These are phyloP conservation scores for Rhinogobius similis DNA, from an alignment of 2,113 vertebrate genomes.

Conservation along the genomic window DNA sequence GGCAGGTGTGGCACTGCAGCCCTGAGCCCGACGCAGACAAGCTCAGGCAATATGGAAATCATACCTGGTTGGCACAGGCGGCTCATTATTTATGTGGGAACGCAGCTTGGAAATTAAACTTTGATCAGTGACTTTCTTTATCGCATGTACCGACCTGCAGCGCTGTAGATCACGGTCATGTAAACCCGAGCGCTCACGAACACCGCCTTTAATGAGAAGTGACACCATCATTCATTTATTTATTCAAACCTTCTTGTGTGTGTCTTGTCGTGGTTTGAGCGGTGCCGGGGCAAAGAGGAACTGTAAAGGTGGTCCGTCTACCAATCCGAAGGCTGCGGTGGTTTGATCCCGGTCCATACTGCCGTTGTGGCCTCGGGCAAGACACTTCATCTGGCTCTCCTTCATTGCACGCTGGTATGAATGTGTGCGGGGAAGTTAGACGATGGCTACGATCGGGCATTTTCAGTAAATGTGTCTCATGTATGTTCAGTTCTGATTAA, in stretches of 20 bases:
- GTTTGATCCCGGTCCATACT: too few species aligned
- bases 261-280: background rate
- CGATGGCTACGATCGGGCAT: too few species aligned
- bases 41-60: conserved; percentile 42
- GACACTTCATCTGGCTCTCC: too few species aligned
- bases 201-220: background rate
- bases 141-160: background rate
- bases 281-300: background rate
- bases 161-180: background rate
- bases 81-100: conserved; percentile 1
- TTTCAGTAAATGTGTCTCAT: too few species aligned
- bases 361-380: too few species aligned
- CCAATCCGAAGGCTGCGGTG: too few species aligned
- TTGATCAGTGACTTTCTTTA: background rate
- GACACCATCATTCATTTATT: background rate
- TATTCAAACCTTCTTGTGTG: background rate
- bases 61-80: background rate
- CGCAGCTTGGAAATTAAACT: background rate
- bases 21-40: conserved; percentile 28
- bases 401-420: too few species aligned
- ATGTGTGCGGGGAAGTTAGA: too few species aligned
- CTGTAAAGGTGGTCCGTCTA: background rate
- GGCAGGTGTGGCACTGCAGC: conserved; percentile 64
- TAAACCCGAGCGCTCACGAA: background rate
- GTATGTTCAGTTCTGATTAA: too few species aligned